Percentiles rank a stretch among this genome's conserved stretches.
Evolutionary conservation across 2,888 invertebrate genomes (phyloP).

Genomic region (Temnothorax unifasciatus): DNA sequence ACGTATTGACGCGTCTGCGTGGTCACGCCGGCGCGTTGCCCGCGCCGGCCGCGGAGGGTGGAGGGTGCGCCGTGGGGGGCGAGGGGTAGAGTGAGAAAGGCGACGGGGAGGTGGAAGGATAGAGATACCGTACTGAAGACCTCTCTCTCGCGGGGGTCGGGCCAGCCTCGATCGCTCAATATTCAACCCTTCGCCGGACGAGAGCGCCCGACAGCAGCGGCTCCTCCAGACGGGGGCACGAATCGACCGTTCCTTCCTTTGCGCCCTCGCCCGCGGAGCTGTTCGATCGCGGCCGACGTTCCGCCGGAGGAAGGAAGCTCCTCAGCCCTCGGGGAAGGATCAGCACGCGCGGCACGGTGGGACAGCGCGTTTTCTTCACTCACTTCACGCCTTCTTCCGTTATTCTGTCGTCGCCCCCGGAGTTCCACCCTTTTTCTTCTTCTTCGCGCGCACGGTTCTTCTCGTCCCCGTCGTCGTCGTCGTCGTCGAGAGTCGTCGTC

Average conservation of each 20-base stretch:
- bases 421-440: constrained; percentile 1
- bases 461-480: constrained; percentile 1
- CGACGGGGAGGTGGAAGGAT: constrained; percentile 50
- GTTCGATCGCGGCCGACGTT: constrained; percentile 79
- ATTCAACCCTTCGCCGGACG: constrained; percentile 84
- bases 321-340: constrained; percentile 34
- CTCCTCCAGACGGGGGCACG: constrained; percentile 78
- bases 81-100: constrained; percentile 24
- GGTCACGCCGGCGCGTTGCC: constrained; percentile 65
- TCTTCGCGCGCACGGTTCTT: background rate
- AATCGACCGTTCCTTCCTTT: constrained; percentile 81
- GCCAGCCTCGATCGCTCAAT: constrained; percentile 84
- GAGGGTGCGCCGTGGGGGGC: constrained; percentile 13
- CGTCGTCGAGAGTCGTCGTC: background rate
- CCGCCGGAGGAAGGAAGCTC: constrained; percentile 65
- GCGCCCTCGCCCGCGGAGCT: constrained; percentile 82
- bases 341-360: constrained; percentile 20
- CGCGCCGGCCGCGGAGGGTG: constrained; percentile 38
- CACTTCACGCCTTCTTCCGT: background rate
- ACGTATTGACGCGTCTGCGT: constrained; percentile 69
- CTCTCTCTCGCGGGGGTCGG: constrained; percentile 73
- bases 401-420: background rate
- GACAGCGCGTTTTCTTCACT: background rate
- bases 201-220: constrained; percentile 73
- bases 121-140: constrained; percentile 74